These are phyloP conservation scores for Acromyrmex charruanus DNA, from an alignment of 1,140 invertebrate genomes.

Conservation along the genomic window DNA sequence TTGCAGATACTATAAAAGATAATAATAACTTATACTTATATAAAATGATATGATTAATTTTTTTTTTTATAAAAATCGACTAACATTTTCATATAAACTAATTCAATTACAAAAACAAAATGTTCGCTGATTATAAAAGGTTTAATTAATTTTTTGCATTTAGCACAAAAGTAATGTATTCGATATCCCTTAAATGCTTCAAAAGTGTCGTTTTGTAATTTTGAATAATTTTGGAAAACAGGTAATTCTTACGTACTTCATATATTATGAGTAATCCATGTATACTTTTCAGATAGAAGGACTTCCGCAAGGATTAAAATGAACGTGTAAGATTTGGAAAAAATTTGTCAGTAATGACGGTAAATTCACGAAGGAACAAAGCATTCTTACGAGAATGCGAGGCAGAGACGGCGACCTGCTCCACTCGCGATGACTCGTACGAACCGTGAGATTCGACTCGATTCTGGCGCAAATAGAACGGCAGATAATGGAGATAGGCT, in stretches of 20 bases:
- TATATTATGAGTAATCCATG: background rate
- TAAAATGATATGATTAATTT: background rate
- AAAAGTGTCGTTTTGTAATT: background rate
- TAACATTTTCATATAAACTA: background rate
- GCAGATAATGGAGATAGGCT: constrained; percentile 78
- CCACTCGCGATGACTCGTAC: constrained; percentile 26
- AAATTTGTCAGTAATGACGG: background rate
- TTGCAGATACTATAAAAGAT: background rate
- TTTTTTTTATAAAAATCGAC: background rate
- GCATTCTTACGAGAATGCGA: constrained; percentile 3
- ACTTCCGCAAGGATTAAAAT: background rate
- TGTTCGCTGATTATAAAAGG: background rate
- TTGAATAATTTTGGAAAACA: background rate
- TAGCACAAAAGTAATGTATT: background rate
- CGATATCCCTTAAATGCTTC: background rate
- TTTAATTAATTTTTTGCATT: background rate
- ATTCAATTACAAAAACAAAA: background rate
- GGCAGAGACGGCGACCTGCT: constrained; percentile 19
- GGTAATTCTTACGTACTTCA: background rate
- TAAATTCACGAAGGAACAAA: constrained; percentile 4
- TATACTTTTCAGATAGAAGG: background rate
- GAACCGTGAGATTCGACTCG: constrained; percentile 70
- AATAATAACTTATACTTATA: background rate
- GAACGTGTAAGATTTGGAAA: background rate
- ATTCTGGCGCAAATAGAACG: constrained; percentile 76